Evolutionary conservation across 2,888 invertebrate species (phyloP).

Genomic region (Callyntrura sp.): DNA sequence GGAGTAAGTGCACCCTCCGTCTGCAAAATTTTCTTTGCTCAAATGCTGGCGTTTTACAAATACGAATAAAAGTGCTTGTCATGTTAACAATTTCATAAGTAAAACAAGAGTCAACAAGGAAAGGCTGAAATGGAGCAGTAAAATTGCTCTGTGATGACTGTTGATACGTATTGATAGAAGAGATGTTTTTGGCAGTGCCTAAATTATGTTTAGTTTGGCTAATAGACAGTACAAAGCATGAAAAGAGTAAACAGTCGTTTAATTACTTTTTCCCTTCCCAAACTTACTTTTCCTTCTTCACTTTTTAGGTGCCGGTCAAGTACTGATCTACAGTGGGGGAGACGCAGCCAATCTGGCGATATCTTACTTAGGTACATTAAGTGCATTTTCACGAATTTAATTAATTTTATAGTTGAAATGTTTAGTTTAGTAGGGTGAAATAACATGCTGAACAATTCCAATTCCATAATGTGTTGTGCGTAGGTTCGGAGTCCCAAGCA

Average conservation of each 20-base stretch:
- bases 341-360: slow-evolving; percentile 72
- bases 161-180: neutral
- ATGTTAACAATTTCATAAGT: neutral
- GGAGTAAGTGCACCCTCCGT: no score
- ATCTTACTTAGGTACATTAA: slow-evolving; percentile 21
- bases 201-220: slow-evolving; percentile 18
- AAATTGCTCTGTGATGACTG: no score
- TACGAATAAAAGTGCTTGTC: neutral
- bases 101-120: no score
- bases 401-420: no score
- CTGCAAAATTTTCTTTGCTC: no score
- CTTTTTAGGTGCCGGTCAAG: slow-evolving; percentile 58
- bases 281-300: neutral
- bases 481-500: slow-evolving; percentile 63
- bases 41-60: no score
- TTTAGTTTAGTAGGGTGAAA: no score
- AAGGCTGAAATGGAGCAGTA: no score
- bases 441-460: no score
- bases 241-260: neutral
- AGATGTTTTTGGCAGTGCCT: neutral
- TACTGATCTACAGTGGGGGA: slow-evolving; percentile 68
- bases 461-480: no score
- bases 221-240: slow-evolving; percentile 20
- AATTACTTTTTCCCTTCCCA: slow-evolving; percentile 4
- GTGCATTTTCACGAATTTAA: no score